phyloP scores from a whole-genome alignment of 2,797 vertebrate species.

The Diplodus sargus region DNA sequence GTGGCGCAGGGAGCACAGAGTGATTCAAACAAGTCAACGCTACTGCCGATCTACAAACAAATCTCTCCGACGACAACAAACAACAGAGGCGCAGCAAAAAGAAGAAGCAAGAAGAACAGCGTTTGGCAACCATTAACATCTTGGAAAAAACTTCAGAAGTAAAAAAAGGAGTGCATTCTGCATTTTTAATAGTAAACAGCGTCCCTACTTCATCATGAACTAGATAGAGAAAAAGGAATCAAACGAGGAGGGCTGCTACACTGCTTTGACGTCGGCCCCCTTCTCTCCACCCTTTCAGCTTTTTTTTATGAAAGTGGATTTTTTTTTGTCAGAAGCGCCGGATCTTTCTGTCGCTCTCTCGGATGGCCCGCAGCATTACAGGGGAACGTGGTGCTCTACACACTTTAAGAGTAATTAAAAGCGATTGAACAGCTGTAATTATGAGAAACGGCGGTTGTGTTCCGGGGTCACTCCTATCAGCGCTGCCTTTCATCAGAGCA shows the following conservation, averaged over 20 bases:
- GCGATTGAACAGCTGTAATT: slow-evolving; percentile 85
- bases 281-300: slow-evolving; percentile 68
- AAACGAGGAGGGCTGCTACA: slow-evolving; percentile 76
- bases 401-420: slow-evolving; percentile 84
- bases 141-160: slow-evolving; percentile 82
- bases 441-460: slow-evolving; percentile 79
- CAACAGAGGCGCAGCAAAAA: slow-evolving; percentile 76
- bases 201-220: slow-evolving; percentile 82
- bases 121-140: slow-evolving; percentile 86
- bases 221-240: slow-evolving; percentile 75
- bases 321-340: slow-evolving; percentile 75
- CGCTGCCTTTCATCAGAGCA: slow-evolving; percentile 81
- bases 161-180: slow-evolving; percentile 82
- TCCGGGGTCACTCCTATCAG: slow-evolving; percentile 80
- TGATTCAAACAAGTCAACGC: slow-evolving; percentile 79
- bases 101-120: slow-evolving; percentile 81
- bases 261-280: slow-evolving; percentile 76
- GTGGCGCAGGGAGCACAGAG: slow-evolving; percentile 81
- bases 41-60: slow-evolving; percentile 81
- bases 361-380: slow-evolving; percentile 83
- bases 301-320: slow-evolving; percentile 67
- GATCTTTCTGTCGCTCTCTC: slow-evolving; percentile 75
- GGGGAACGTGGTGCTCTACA: slow-evolving; percentile 80
- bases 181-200: slow-evolving; percentile 82
- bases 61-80: slow-evolving; percentile 80